A percentile compares a stretch with the other conserved stretches of the same genome.
These are phyloP conservation scores for Coregonus sp. DNA, from an alignment of 2,797 vertebrate genomes.

Conservation along the genomic window DNA sequence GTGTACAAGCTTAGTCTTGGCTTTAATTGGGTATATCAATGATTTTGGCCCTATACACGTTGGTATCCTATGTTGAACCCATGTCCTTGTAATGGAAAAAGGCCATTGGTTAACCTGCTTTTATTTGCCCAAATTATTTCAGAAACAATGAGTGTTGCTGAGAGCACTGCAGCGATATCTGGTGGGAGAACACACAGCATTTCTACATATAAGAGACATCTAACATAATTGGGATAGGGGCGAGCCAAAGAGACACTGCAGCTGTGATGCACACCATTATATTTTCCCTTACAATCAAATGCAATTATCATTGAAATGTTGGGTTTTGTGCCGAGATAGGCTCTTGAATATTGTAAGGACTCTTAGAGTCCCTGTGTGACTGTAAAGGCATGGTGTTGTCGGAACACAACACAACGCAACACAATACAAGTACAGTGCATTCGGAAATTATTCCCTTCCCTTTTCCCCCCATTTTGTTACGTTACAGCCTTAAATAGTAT, in stretches of 20 bases:
- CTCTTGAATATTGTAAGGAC: neutral
- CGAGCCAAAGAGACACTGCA: conserved; percentile 19
- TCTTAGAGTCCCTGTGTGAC: neutral
- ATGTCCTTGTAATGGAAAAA: neutral
- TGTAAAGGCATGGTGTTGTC: neutral
- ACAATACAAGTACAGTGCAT: too few relatives aligned
- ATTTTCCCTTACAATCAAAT: conserved; percentile 42
- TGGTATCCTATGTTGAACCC: too few relatives aligned
- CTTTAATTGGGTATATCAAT: too few relatives aligned
- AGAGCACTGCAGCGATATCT: conserved; percentile 17
- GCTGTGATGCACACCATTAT: conserved; percentile 45
- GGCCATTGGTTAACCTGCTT: conserved; percentile 23
- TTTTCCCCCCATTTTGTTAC: too few relatives aligned
- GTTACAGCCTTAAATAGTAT: too few relatives aligned
- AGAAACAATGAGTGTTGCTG: conserved; percentile 23
- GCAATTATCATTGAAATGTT: conserved; percentile 38
- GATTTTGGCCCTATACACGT: too few relatives aligned
- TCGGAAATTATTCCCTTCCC: too few relatives aligned
- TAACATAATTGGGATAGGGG: conserved; percentile 28
- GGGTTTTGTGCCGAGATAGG: conserved; percentile 11
- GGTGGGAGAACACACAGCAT: conserved; percentile 36
- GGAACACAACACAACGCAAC: too few relatives aligned
- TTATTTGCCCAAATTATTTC: conserved; percentile 31
- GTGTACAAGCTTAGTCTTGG: too few relatives aligned
- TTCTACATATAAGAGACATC: neutral